Conservation (phyloP, 2,797 vertebrate species). For the Cossypha dichroa region DNA sequence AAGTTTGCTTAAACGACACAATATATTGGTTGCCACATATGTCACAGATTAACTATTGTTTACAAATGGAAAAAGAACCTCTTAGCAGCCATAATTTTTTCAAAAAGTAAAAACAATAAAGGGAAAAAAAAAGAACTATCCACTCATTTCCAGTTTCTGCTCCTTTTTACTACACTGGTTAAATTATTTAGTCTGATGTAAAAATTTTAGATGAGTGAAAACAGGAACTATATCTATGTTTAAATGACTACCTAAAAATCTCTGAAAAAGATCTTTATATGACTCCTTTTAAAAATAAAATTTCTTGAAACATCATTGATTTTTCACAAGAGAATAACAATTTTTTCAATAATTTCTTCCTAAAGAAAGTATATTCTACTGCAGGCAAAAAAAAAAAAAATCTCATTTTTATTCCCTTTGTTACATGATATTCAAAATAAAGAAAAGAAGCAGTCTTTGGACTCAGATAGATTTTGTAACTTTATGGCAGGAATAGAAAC, state of each 20-base stretch:
- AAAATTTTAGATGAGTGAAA: background rate
- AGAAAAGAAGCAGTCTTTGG: background rate
- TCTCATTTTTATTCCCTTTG: background rate
- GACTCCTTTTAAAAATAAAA: background rate
- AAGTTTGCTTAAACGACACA: background rate
- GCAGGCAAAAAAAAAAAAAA: background rate
- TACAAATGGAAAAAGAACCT: background rate
- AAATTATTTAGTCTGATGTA: background rate
- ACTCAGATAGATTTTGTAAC: background rate
- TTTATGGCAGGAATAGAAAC: background rate
- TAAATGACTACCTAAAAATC: background rate
- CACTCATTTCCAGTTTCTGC: background rate
- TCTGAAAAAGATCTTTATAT: background rate
- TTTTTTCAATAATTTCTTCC: background rate
- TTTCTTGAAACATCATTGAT: background rate
- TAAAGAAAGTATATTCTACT: background rate
- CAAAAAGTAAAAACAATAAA: background rate
- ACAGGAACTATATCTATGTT: background rate
- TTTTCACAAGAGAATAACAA: background rate
- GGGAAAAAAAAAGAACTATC: accelerated
- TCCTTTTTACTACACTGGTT: background rate
- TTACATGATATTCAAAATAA: background rate
- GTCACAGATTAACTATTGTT: background rate
- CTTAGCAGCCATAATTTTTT: background rate
- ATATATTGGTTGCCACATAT: background rate